Evolutionary conservation across 35 echinoderm and acorn worm genomes (phyloP).

Genomic region (Patiria miniata): DNA sequence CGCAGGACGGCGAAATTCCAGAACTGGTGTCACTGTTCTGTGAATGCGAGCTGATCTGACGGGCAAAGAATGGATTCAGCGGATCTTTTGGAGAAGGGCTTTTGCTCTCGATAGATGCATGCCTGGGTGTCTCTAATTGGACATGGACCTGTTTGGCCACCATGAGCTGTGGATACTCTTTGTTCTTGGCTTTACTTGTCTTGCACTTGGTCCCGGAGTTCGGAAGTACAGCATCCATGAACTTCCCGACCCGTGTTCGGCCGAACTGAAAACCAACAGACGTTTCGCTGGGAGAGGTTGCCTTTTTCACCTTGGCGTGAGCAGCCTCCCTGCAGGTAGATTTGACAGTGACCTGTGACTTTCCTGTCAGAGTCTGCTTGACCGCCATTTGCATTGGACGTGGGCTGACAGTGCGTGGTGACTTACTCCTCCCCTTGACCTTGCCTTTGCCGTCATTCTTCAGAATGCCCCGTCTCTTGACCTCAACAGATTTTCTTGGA

Average conservation of each 20-base stretch:
- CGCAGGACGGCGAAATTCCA: slow-evolving; percentile 67
- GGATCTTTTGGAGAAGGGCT: slow-evolving; percentile 13
- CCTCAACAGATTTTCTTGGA: neutral
- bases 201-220: slow-evolving; percentile 17
- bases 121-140: slow-evolving; percentile 30
- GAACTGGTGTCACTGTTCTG: slow-evolving; percentile 76
- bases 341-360: slow-evolving; percentile 33
- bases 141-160: slow-evolving; percentile 2
- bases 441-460: neutral
- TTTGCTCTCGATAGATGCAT: neutral
- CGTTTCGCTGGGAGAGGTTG: slow-evolving; percentile 50
- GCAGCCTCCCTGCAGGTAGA: neutral
- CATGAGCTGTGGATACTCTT: slow-evolving; percentile 36
- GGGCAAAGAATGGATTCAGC: slow-evolving; percentile 55
- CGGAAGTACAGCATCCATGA: slow-evolving; percentile 26
- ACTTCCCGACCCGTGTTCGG: slow-evolving; percentile 42
- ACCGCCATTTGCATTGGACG: neutral
- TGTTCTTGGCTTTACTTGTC: slow-evolving; percentile 23
- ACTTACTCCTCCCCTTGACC: neutral
- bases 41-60: slow-evolving; percentile 78
- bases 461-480: neutral
- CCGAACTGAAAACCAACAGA: slow-evolving; percentile 73
- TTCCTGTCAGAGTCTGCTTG: neutral
- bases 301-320: slow-evolving; percentile 20
- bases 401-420: neutral